phyloP scores from a whole-genome alignment of 2,888 invertebrate species.

The Halictus quadricinctus region DNA sequence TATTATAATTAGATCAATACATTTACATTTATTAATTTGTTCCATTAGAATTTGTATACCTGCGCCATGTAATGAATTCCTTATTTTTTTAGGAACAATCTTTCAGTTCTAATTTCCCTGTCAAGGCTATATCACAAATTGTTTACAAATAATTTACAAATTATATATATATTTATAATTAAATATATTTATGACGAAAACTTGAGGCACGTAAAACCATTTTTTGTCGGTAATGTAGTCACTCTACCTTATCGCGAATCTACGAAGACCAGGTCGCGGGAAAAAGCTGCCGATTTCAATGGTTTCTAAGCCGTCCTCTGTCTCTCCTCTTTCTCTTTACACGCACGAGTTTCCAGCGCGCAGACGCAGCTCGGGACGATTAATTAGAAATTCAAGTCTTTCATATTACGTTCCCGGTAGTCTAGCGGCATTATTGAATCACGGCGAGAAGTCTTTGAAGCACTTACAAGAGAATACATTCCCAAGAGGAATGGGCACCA shows the following conservation, averaged over 20 bases:
- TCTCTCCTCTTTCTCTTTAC: slow-evolving; percentile 4
- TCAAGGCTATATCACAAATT: neutral
- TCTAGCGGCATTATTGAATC: slow-evolving; percentile 63
- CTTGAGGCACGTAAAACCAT: too few species aligned
- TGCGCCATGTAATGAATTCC: neutral
- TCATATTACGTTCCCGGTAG: slow-evolving; percentile 47
- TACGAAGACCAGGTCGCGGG: neutral
- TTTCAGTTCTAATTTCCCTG: neutral
- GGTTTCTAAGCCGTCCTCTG: neutral
- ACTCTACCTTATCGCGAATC: too few species aligned
- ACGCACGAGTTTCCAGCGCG: slow-evolving; percentile 13
- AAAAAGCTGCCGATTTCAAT: neutral
- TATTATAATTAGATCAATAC: neutral
- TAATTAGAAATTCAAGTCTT: slow-evolving; percentile 66
- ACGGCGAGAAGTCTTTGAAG: slow-evolving; percentile 65
- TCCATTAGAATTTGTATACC: neutral
- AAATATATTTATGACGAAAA: too few species aligned
- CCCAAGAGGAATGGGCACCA: slow-evolving; percentile 46
- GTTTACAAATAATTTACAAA: neutral
- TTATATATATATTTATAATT: too few species aligned
- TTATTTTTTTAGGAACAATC: neutral
- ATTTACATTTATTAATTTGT: neutral
- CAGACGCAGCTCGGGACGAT: slow-evolving; percentile 37
- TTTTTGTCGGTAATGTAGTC: too few species aligned
- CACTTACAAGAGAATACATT: slow-evolving; percentile 49